A percentile compares a stretch with the other conserved stretches of the same genome.
phyloP scores from a whole-genome alignment of 2,888 invertebrate species.

The Pandemis heparana region DNA sequence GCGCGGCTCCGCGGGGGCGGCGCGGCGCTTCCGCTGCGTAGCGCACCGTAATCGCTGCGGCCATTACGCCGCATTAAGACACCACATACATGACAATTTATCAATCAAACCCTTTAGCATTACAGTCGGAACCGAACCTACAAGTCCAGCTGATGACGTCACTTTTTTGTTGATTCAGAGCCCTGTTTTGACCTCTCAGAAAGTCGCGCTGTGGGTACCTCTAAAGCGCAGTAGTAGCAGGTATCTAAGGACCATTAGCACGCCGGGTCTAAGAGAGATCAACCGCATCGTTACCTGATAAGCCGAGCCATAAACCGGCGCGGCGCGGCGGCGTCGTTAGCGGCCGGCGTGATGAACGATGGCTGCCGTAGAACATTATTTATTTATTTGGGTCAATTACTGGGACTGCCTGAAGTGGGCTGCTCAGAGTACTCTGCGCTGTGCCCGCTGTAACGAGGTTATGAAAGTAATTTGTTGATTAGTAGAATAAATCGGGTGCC shows the following conservation, averaged over 20 bases:
- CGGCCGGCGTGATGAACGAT: neutral
- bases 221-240: neutral
- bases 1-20: neutral
- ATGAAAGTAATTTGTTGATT: no score
- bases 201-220: no score
- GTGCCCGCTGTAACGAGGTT: no score
- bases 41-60: conserved; percentile 26
- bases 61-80: conserved; percentile 23
- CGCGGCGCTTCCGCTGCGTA: conserved; percentile 21
- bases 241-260: no score
- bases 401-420: neutral
- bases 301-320: neutral
- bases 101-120: conserved; percentile 6
- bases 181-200: neutral
- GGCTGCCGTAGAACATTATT: neutral
- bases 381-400: neutral
- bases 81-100: conserved; percentile 22
- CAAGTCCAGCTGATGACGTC: neutral
- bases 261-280: neutral
- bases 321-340: neutral
- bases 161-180: neutral
- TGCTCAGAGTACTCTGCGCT: no score
- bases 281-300: neutral
- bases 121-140: neutral
- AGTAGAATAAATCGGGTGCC: no score